A percentile compares a stretch with the other conserved stretches of the same genome.
These are phyloP conservation scores for Tinea pellionella DNA, from an alignment of 2,888 invertebrate genomes.

Conservation along the genomic window DNA sequence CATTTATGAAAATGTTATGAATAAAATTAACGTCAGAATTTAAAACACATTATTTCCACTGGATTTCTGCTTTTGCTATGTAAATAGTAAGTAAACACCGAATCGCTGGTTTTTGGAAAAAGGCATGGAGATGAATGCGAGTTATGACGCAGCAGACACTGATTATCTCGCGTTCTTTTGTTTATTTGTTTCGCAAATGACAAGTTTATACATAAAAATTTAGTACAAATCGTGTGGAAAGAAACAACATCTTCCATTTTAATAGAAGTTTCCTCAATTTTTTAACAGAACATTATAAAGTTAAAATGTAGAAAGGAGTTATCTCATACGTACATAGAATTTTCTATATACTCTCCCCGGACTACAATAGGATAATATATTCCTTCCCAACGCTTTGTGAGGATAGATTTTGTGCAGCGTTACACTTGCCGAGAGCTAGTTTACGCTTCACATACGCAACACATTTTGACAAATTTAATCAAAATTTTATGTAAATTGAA, in stretches of 20 bases:
- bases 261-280: too few relatives aligned
- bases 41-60: too few relatives aligned
- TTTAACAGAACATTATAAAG: neutral
- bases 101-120: neutral
- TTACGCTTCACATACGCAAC: slow-evolving; percentile 6
- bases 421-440: slow-evolving; percentile 5
- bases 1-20: too few relatives aligned
- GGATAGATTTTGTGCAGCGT: slow-evolving; percentile 5
- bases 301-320: neutral
- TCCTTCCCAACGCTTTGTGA: neutral
- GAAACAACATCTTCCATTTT: too few relatives aligned
- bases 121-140: neutral
- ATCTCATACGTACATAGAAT: neutral
- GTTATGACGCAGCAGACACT: neutral
- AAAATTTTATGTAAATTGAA: neutral
- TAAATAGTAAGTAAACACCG: neutral
- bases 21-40: too few relatives aligned
- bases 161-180: slow-evolving; percentile 4
- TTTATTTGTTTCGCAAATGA: slow-evolving; percentile 5
- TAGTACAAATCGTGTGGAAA: neutral
- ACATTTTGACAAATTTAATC: neutral
- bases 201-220: neutral
- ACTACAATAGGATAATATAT: slow-evolving; percentile 4
- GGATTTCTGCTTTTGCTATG: too few relatives aligned
- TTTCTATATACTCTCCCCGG: neutral